Evolutionary conservation across 2,797 vertebrate species (phyloP).

Genomic region (Scarus forsteni): DNA sequence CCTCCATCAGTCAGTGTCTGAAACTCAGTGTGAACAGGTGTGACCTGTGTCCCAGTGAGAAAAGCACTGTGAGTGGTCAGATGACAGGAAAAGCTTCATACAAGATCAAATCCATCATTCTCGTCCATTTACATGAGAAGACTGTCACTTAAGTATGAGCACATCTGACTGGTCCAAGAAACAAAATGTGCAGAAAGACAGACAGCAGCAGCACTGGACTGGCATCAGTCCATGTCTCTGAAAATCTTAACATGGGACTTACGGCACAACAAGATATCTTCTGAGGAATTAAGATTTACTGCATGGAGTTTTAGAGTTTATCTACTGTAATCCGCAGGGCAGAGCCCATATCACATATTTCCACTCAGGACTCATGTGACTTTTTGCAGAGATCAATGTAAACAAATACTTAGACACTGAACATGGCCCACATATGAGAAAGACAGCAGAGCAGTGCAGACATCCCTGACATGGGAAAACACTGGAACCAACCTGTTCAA

Average conservation of each 20-base stretch:
- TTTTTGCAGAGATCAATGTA: conserved; percentile 3
- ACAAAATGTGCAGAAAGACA: not conserved
- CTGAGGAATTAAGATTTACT: conserved; percentile 14
- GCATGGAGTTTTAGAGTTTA: conserved; percentile 34
- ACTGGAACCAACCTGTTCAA: conserved; percentile 15
- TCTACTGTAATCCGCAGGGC: conserved; percentile 36
- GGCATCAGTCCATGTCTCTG: no score
- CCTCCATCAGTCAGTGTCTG: no score
- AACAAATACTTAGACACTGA: conserved; percentile 11
- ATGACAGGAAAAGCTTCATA: no score
- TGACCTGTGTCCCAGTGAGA: no score
- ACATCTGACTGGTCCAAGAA: not conserved
- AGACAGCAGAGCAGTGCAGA: not conserved
- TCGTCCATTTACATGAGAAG: no score
- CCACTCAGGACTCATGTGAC: conserved; percentile 31
- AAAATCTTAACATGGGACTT: conserved; percentile 15
- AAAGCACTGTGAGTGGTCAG: no score
- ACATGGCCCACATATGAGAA: not conserved
- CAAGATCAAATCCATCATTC: no score
- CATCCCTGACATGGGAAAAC: not conserved
- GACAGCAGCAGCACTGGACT: not conserved
- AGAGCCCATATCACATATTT: conserved; percentile 22
- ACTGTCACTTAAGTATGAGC: no score
- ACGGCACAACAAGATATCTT: conserved; percentile 21
- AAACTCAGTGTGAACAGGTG: no score